Evolutionary conservation across 1,140 invertebrate genomes (phyloP).

Genomic region (Venturia canescens): DNA sequence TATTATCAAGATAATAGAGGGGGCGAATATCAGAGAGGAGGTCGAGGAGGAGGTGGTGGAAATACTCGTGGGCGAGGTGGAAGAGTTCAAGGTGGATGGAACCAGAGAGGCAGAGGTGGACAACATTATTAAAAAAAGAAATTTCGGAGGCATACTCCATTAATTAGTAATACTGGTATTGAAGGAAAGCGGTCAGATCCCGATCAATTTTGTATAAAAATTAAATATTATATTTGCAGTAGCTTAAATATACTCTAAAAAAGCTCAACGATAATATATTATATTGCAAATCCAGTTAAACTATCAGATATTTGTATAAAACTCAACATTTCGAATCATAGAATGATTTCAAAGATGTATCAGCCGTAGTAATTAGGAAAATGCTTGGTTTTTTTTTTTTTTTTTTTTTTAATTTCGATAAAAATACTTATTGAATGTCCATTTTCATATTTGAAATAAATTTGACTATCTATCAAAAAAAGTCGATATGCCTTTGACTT

Average conservation of each 20-base stretch:
- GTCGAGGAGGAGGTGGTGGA: conserved; percentile 54
- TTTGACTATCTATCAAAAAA: conserved; percentile 45
- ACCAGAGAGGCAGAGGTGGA: conserved; percentile 63
- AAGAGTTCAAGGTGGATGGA: conserved; percentile 73
- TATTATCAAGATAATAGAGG: conserved; percentile 50
- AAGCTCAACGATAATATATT: neutral
- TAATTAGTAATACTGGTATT: neutral
- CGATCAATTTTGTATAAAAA: conserved; percentile 28
- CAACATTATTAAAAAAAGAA: conserved; percentile 62
- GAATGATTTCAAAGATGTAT: too few species aligned
- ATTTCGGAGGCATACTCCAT: conserved; percentile 13
- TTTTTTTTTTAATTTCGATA: too few species aligned
- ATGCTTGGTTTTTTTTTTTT: neutral
- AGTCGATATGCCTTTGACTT: conserved; percentile 49
- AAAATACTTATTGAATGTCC: neutral
- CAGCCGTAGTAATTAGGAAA: too few species aligned
- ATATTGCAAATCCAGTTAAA: neutral
- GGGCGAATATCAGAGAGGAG: conserved; percentile 56
- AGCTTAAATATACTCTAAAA: neutral
- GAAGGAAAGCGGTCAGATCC: neutral
- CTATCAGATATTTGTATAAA: neutral
- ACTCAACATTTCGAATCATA: neutral
- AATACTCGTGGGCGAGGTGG: conserved; percentile 59
- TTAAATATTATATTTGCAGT: conserved; percentile 13
- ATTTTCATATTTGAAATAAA: neutral